These are phyloP conservation scores for Drosophila pseudoobscura DNA, from an alignment of 1,140 invertebrate species.

Conservation along the genomic window DNA sequence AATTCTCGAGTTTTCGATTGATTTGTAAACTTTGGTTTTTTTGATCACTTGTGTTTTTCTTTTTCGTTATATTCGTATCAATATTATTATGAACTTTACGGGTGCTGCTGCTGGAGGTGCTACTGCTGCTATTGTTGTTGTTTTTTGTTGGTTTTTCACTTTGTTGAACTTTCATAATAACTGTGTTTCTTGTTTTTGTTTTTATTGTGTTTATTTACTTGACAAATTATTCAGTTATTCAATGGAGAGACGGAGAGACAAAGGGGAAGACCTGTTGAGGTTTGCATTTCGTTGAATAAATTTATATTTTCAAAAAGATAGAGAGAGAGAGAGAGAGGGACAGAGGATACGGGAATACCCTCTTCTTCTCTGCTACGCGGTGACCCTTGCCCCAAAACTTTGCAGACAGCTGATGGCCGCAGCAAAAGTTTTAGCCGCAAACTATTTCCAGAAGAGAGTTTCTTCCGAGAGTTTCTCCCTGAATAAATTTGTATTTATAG, in stretches of 20 bases:
- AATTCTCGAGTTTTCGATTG: conserved; percentile 30
- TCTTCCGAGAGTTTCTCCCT: too few relatives aligned
- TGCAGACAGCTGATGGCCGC: too few relatives aligned
- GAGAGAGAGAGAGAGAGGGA: too few relatives aligned
- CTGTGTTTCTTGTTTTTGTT: conserved; percentile 13
- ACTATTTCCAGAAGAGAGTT: too few relatives aligned
- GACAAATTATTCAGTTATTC: conserved; percentile 13
- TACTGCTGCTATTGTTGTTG: conserved; percentile 19
- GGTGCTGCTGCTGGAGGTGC: too few relatives aligned
- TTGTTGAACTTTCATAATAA: conserved; percentile 75
- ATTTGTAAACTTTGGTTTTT: conserved; percentile 47
- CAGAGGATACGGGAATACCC: neutral
- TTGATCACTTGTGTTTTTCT: conserved; percentile 28
- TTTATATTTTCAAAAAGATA: neutral
- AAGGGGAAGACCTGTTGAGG: conserved; percentile 42
- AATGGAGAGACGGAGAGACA: conserved; percentile 1
- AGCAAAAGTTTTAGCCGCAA: too few relatives aligned
- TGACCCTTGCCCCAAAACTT: too few relatives aligned
- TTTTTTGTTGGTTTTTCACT: conserved; percentile 29
- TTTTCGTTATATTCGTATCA: too few relatives aligned
- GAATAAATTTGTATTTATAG: too few relatives aligned
- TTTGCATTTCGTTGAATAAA: conserved; percentile 23
- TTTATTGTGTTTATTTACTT: conserved; percentile 22
- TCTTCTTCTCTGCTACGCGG: too few relatives aligned
- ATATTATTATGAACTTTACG: too few relatives aligned